A percentile compares a stretch with the other conserved stretches of the same genome.
phyloP scores from a whole-genome alignment of 37 sponge, comb jelly and placozoan species.

The Hexactinellida sp. region DNA sequence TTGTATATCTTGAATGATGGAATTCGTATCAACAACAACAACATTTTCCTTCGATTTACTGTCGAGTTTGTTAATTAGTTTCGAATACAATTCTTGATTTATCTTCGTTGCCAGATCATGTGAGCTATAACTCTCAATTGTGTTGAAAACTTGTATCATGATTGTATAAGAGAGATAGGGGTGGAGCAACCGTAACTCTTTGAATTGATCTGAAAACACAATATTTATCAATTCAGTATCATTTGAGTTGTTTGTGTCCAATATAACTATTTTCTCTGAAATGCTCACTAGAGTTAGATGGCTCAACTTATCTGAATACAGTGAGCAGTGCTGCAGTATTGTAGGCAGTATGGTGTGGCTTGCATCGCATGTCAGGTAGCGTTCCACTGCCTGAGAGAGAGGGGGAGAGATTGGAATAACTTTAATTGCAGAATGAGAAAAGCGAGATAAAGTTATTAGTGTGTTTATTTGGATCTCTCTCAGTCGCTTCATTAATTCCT shows the following conservation, averaged over 20 bases:
- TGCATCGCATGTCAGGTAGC: not conserved
- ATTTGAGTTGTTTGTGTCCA: not conserved
- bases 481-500: not conserved
- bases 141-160: not conserved
- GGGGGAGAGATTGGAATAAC: not conserved
- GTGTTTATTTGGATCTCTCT: not conserved
- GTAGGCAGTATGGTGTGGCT: not conserved
- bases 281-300: not conserved
- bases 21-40: too few relatives aligned
- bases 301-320: not conserved
- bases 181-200: not conserved
- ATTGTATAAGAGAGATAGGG: not conserved
- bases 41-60: not conserved
- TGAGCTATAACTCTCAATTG: not conserved
- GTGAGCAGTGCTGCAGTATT: not conserved
- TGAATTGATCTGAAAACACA: not conserved
- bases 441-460: not conserved
- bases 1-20: not conserved
- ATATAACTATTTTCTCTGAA: not conserved
- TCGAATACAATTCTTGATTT: not conserved
- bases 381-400: not conserved
- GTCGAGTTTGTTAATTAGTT: not conserved
- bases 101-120: not conserved
- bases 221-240: not conserved
- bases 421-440: not conserved